phyloP scores from a whole-genome alignment of 2,797 vertebrate genomes.

The Pseudopleuronectes americanus region DNA sequence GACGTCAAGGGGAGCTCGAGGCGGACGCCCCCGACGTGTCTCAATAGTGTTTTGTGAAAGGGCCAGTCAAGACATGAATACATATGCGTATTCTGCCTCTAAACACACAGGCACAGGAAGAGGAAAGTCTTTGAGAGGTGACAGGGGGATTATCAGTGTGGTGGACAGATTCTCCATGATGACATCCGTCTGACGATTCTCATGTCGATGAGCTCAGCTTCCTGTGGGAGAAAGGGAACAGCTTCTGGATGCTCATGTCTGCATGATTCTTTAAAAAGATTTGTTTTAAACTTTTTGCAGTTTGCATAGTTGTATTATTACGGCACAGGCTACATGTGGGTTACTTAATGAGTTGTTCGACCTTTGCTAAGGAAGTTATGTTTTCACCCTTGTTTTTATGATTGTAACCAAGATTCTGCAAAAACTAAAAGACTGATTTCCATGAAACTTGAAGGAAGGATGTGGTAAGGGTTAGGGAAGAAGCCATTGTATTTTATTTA shows the following conservation, averaged over 20 bases:
- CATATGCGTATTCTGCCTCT: conserved; percentile 30
- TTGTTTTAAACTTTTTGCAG: background rate
- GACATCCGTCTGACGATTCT: conserved; percentile 64
- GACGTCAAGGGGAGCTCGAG: conserved; percentile 55
- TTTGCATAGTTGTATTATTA: no score
- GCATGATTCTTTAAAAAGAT: conserved; percentile 11
- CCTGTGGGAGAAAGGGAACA: conserved; percentile 63
- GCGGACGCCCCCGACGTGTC: conserved; percentile 23
- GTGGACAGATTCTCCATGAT: conserved; percentile 55
- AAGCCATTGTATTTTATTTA: no score
- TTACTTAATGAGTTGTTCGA: no score
- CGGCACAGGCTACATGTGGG: no score
- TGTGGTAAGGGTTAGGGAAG: no score
- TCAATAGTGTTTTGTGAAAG: conserved; percentile 61
- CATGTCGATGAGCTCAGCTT: conserved; percentile 75
- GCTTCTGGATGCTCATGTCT: conserved; percentile 40
- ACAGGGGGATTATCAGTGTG: conserved; percentile 42
- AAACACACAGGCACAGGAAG: conserved; percentile 37
- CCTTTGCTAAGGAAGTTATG: no score
- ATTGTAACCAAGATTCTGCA: no score
- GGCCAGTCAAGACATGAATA: conserved; percentile 37
- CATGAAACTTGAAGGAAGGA: no score
- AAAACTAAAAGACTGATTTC: no score
- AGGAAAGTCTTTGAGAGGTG: conserved; percentile 55
- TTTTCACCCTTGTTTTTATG: no score